Base-by-base conservation (phyloP, 2,888 invertebrate genomes). In the Tetragnatha montana region DNA sequence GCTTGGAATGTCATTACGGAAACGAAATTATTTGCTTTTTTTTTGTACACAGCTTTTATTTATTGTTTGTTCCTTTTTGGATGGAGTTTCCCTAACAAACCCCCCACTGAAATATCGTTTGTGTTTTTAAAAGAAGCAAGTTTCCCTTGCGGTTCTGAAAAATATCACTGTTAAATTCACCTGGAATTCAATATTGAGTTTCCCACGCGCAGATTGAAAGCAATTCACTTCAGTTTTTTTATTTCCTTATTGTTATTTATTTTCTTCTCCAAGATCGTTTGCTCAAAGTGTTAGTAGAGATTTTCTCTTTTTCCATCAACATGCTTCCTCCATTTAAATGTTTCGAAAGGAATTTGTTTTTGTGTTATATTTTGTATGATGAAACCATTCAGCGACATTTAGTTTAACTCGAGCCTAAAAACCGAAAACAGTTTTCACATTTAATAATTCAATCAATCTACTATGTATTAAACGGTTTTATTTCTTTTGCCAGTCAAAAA, bases 131-230 rank as follows among this genome's bases (percentile, higher is more conserved):
- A 73, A 50, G 50, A 81, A 81, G 14, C n/a, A 49, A 47, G 69
- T 19, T 71, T 70, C 71, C 7, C 12, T 47, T 8, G 81, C 19
- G 47, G 60, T 60, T 47, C 71, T 81, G 81, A 81, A 71, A 81
- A 81, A 81, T 81, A 81, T 71, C 70, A 81, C 81, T 81, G 81
- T 81, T 81, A 81, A 81, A 70, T 81, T 81, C 81, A 81, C 81
- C 81, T 81, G 81, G 81, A 81, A 81, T 81, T 81, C 81, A 81
- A 81, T 81, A 81, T 81, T 81, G 70, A 49, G 71, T 69, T 81
- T 81, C 81, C 81, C 81, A 81, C 81, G 50, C 19, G 70, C n/a
- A 49, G 81, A 81, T 81, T 81, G 81, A 81, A 71, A 71, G 71
- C 50, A 81, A 81, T 71, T 60, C 60, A 17, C 60, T 60, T 60